A percentile compares a stretch with the other conserved stretches of the same genome.
These are phyloP conservation scores for Andrena camellia DNA, from an alignment of 2,888 invertebrate genomes.

Conservation along the genomic window DNA sequence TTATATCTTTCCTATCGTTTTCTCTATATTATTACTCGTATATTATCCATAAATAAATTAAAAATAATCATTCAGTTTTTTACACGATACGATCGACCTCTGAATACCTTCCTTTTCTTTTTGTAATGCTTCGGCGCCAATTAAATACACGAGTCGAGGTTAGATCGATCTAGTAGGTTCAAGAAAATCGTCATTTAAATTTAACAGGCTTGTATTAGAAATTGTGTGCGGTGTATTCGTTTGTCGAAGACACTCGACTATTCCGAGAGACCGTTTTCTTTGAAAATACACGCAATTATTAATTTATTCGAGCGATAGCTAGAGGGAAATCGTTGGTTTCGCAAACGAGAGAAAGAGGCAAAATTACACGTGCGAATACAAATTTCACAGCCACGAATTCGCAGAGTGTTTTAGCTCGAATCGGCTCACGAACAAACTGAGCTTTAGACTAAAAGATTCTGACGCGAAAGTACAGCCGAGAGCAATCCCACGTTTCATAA, in stretches of 20 bases:
- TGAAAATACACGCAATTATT: constrained; percentile 1
- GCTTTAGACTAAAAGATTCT: constrained; percentile 8
- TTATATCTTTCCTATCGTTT: not conserved
- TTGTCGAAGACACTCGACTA: not conserved
- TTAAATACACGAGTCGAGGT: not conserved
- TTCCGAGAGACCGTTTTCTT: not conserved
- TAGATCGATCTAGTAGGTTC: not conserved
- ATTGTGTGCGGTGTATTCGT: constrained; percentile 16
- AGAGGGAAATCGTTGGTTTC: constrained; percentile 3
- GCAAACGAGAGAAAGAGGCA: constrained; percentile 37
- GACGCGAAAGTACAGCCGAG: not conserved
- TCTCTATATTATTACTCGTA: not conserved
- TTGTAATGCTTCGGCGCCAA: not conserved
- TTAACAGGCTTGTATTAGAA: not conserved
- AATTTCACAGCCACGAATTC: constrained; percentile 65
- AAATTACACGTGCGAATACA: constrained; percentile 50
- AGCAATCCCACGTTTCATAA: constrained; percentile 17
- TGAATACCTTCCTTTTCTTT: constrained; percentile 15
- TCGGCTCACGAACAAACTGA: constrained; percentile 14
- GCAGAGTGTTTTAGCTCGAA: constrained; percentile 23
- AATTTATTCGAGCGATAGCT: constrained; percentile 4
- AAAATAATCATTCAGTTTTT: constrained; percentile 10
- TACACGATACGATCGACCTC: constrained; percentile 3
- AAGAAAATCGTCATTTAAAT: not conserved
- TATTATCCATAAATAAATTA: not conserved